phyloP scores from a whole-genome alignment of 2,113 vertebrate genomes.

The Macaca mulatta region DNA sequence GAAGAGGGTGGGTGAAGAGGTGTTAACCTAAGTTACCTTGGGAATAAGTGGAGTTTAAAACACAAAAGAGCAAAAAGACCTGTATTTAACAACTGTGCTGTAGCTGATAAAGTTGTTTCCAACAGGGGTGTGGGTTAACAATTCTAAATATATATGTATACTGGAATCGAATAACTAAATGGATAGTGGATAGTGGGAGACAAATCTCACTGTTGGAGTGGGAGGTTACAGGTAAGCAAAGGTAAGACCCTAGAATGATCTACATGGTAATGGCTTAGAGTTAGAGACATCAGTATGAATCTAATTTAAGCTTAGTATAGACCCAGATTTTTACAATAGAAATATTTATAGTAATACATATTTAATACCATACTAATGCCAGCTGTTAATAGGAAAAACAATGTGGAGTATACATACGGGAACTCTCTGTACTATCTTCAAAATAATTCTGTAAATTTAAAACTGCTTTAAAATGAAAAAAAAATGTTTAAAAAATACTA shows the following conservation, averaged over 20 bases:
- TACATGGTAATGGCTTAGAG: neutral
- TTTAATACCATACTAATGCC: neutral
- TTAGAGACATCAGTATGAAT: neutral
- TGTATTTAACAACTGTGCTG: neutral
- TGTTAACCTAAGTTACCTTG: neutral
- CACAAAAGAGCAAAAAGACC: neutral
- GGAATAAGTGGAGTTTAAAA: neutral
- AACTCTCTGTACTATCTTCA: neutral
- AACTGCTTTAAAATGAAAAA: neutral
- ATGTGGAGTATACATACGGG: neutral
- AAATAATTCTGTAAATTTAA: slow-evolving; percentile 18
- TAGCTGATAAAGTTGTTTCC: neutral
- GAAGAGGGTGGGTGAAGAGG: neutral
- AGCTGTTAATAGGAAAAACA: neutral
- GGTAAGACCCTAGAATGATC: neutral
- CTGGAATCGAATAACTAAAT: neutral
- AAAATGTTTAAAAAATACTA: neutral
- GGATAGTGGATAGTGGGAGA: neutral
- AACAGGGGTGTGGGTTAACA: neutral
- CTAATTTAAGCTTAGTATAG: slow-evolving; percentile 27
- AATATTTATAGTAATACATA: neutral
- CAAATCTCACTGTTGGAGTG: neutral
- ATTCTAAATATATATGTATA: neutral
- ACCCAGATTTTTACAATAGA: neutral
- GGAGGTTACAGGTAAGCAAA: neutral